phyloP scores from a whole-genome alignment of 1,140 invertebrate species.

The Bombus impatiens region DNA sequence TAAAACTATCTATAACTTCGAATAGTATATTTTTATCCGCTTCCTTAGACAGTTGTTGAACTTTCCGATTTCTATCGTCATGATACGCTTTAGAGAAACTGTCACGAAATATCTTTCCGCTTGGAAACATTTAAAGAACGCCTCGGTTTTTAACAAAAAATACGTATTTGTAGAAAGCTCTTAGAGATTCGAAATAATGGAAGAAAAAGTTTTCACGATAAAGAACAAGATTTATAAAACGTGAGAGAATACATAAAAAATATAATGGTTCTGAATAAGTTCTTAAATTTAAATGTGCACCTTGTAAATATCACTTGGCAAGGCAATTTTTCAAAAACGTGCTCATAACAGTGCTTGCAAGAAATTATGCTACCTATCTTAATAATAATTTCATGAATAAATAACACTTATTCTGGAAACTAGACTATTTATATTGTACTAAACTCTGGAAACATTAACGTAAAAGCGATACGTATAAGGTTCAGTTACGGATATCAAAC shows the following conservation, averaged over 20 bases:
- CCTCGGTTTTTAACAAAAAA: neutral
- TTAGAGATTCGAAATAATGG: neutral
- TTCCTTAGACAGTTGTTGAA: neutral
- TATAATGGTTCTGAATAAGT: neutral
- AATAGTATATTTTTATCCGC: neutral
- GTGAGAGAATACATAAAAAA: neutral
- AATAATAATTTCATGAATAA: neutral
- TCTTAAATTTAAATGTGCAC: neutral
- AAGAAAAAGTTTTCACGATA: neutral
- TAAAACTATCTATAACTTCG: neutral
- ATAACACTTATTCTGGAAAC: neutral
- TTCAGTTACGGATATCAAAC: neutral
- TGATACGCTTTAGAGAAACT: neutral
- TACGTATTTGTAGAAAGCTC: neutral
- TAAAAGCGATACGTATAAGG: neutral
- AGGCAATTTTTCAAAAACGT: neutral
- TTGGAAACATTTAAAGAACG: no score
- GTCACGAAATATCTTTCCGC: neutral
- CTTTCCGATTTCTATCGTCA: neutral
- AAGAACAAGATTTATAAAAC: neutral
- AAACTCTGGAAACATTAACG: neutral
- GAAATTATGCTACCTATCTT: no score
- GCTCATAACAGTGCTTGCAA: no score
- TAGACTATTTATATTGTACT: neutral
- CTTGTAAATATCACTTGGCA: no score